Base-by-base conservation (phyloP, 2,888 invertebrate species). In the Clostera curtula region DNA sequence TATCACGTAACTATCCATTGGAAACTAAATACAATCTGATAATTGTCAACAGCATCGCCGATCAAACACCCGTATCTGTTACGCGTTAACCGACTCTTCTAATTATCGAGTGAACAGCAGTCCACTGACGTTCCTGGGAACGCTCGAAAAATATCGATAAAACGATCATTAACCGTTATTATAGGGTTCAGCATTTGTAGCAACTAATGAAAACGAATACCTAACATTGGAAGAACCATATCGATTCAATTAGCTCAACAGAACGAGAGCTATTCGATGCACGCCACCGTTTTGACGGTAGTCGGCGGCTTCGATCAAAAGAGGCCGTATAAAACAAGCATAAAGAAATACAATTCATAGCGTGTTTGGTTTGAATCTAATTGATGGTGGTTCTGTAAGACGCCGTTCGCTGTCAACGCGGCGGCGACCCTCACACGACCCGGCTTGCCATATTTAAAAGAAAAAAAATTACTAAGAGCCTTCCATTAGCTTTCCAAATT, bases 141-240 rank as follows among this genome's bases (percentile, higher is more conserved):
- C 12, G 27, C 14, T 13, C 6, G 24, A 41, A 40, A 36, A 42
- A 13, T 19, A 17, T 19, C 14, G 21, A 33, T 33, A 23, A 25
- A 27, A 21, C 17, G 20, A 30, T 35, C 29, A 47, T 42, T 47
- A 44, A 19, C 40, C 35, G 36, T 34, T 47, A 36, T 48, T 37
- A 37, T 26, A 27, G 25, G 11, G 1, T 12, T 19, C 23, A 35
- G 36, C 34, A 46, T n/a, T n/a, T 47, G 51, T 52, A 56, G 49
- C 40, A 50, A 56, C 60, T 60, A 62, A 71, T 65, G 60, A 65
- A 60, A 67, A 62, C 60, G 54, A 69, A 69, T 66, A 56, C 58
- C 54, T 57, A 63, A 52, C 49, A 42, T 45, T 47, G 43, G 34
- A 49, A 56, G 58, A 57, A 59, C 54, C 47, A 56, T 56, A 61